Base-by-base conservation (phyloP, 1,140 invertebrate genomes). In the Conopomorpha cramerella region DNA sequence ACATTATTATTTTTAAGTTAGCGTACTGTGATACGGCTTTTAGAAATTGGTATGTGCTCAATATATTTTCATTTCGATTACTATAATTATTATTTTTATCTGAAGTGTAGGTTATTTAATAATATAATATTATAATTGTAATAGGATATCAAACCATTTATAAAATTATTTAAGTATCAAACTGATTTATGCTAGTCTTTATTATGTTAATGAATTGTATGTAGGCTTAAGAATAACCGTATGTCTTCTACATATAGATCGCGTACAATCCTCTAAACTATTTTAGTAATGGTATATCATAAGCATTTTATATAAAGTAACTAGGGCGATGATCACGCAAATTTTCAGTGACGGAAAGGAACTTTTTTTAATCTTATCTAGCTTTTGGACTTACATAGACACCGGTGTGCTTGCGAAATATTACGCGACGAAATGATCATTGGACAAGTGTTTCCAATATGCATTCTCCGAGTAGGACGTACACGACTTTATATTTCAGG, bases 141-240 rank as follows among this genome's bases (percentile, higher is more conserved):
- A 43, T 49, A 58, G 38, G 41, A n/a, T 56, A 45, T 46, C 39
- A 38, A 54, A 55, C 45, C 50, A 55, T 58, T 56, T 57, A 49
- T 61, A 35, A 61, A 49, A 36, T 53, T 59, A 55, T 56, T 51
- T 58, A 63, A 56, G 52, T 55, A 43, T 54, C 53, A 56, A 43
- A 62, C 55, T 65, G 60, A 60, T 56, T 49, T 71, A 71, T 71
- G 63, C 66, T 71, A 71, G 66, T 71, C 66, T 67, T 54, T 61
- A 64, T 57, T 59, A 66, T 56, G 55, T 54, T 49, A 45, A 55
- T 60, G n/a, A 55, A 59, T 58, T 57, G 53, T 61, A 63, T 66
- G 58, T 54, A 49, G 43, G 49, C 53, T 32, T 61, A 54, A 61
- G 60, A 49, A 40, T 59, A 54, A 56, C 53, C 19, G 63, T 71